phyloP scores from a whole-genome alignment of 1,140 invertebrate genomes.

The Aphis gossypii region DNA sequence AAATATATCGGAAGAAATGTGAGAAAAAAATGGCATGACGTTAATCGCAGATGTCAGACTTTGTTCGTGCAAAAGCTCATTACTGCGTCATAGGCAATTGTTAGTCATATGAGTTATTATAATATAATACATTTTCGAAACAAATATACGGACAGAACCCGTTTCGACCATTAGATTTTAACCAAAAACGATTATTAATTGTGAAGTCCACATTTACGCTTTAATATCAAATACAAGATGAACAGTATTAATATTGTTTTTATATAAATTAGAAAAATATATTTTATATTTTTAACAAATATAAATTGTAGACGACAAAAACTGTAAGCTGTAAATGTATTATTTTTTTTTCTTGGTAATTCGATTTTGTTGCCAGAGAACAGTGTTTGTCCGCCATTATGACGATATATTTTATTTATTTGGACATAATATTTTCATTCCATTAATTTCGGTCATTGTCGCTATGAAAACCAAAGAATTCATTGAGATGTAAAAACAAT shows the following conservation, averaged over 20 bases:
- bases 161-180: neutral
- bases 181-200: neutral
- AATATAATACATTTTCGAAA: conserved; percentile 12
- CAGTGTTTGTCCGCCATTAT: neutral
- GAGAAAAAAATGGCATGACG: conserved; percentile 13
- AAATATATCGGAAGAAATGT: conserved; percentile 31
- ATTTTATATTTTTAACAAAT: neutral
- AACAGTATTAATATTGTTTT: neutral
- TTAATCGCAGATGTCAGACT: conserved; percentile 45
- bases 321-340: neutral
- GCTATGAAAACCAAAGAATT: neutral
- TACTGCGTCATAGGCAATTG: neutral
- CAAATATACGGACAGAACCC: neutral
- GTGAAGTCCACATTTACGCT: neutral
- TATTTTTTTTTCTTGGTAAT: neutral
- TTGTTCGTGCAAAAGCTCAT: conserved; percentile 54
- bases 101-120: neutral
- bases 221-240: neutral
- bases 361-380: neutral
- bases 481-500: conserved; percentile 13
- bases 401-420: conserved; percentile 26
- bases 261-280: neutral
- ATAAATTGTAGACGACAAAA: neutral
- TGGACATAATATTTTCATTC: neutral
- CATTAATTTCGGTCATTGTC: neutral